These are phyloP conservation scores for Nephrotoma flavescens DNA, from an alignment of 2,888 invertebrate genomes.

Conservation along the genomic window DNA sequence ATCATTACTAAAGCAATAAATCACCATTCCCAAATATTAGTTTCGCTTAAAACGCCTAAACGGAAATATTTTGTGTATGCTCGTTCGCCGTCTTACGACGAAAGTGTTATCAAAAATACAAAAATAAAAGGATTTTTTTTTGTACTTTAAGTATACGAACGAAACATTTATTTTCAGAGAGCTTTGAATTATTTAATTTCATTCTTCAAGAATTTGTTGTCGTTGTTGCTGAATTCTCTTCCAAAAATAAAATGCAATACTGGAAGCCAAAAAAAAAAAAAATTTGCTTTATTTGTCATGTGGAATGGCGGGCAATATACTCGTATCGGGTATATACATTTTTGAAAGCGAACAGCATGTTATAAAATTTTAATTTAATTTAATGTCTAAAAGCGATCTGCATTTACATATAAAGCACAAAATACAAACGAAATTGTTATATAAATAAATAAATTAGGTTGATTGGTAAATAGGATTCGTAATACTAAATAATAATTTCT, in stretches of 20 bases:
- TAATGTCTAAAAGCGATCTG: not conserved
- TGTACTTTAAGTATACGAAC: not conserved
- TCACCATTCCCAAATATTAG: not conserved
- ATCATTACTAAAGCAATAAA: not conserved
- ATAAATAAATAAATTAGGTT: not conserved
- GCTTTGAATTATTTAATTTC: not conserved
- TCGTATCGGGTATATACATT: not conserved
- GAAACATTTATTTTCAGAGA: not conserved
- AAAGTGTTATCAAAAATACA: not conserved
- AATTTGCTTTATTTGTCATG: not conserved
- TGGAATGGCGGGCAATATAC: not conserved
- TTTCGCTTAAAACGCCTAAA: not conserved
- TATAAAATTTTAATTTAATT: not conserved
- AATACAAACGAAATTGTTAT: not conserved
- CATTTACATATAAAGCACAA: not conserved
- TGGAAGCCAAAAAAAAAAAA: not conserved
- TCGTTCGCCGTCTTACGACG: not conserved
- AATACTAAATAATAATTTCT: not conserved
- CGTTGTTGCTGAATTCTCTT: not conserved
- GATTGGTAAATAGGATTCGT: not conserved
- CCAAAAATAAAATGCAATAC: not conserved
- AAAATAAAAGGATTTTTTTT: not conserved
- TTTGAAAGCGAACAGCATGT: not conserved
- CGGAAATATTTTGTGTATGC: not conserved
- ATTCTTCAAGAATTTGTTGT: not conserved